Percentiles rank a stretch among this genome's conserved stretches.
These are phyloP conservation scores for Pedetes capensis DNA, from an alignment of 2,113 vertebrate genomes.

Conservation along the genomic window DNA sequence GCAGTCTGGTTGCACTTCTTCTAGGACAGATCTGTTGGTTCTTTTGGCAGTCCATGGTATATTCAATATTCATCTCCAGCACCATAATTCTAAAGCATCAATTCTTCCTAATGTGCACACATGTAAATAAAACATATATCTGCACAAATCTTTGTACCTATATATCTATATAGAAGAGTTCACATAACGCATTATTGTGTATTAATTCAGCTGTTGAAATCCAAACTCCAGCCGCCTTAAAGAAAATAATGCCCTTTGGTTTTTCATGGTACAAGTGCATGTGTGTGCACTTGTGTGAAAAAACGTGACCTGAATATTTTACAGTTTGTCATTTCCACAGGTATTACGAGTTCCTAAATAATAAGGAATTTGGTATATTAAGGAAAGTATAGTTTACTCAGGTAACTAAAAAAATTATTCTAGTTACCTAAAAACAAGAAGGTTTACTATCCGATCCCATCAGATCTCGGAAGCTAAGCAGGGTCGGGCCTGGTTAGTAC, in stretches of 20 bases:
- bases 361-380: not conserved
- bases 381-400: not conserved
- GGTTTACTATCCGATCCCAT: too few relatives aligned
- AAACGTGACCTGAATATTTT: not conserved
- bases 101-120: too few relatives aligned
- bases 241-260: not conserved
- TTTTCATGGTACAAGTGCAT: too few relatives aligned
- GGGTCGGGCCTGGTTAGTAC: too few relatives aligned
- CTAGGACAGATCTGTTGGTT: too few relatives aligned
- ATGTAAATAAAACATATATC: not conserved
- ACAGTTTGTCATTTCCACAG: not conserved
- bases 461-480: too few relatives aligned
- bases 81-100: too few relatives aligned
- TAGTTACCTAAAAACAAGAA: too few relatives aligned
- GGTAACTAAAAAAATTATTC: not conserved
- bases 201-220: not conserved
- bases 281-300: not conserved
- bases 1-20: too few relatives aligned
- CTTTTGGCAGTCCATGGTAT: too few relatives aligned
- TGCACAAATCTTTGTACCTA: not conserved
- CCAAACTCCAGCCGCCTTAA: not conserved
- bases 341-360: not conserved
- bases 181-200: not conserved
- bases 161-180: not conserved
- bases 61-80: too few relatives aligned